Evolutionary conservation across 2,113 vertebrate genomes (phyloP), one percentile per base, ranked within the genome.

Genomic region (Athene cunicularia): DNA sequence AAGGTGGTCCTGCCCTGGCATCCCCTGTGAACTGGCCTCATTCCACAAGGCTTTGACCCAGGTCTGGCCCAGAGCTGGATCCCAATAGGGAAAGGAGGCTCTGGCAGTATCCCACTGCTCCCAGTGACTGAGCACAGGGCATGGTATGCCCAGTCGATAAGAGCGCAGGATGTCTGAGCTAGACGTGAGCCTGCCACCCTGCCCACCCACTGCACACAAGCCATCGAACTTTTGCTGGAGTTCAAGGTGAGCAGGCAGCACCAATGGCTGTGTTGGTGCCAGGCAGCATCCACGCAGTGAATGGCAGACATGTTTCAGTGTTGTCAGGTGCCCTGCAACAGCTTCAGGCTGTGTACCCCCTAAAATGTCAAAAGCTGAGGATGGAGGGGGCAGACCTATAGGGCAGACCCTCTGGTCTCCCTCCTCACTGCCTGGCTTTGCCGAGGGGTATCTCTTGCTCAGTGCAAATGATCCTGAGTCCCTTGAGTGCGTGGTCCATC

Each of bases 251-350:
- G 24, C n/a, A 10, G 74, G 67, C 13, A 77, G 70, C 45, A 26
- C 3, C 0, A 4, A 33, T 11, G 21, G 18, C 43, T 1, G 0
- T 1, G 1, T 8, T 79, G 83, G 60, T 62, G 50, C 13, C 24
- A 14, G 68, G n/a, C 53, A 49, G 62, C 37, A 71, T n/a, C 33
- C 30, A 6, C 0, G 0, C 30, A 33, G 43, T 14, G 32, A 49
- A 2, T 0, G 2, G 13, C 62, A 47, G 10, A 8, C 0, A 0
- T 0, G 1, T 79, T 52, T 41, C 18, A 12, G 20, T 5, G 35
- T 7, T 32, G 17, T 19, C 8, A 3, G 35, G 30, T 37, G 20
- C n/a, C 53, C 27, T 63, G 45, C 56, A 50, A 50, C 53, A 86
- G 19, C 50, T 58, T 55, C 66, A 59, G 32, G 6, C 41, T 85